Conservation (phyloP, 2,888 invertebrate species). For the Nebria salina region DNA sequence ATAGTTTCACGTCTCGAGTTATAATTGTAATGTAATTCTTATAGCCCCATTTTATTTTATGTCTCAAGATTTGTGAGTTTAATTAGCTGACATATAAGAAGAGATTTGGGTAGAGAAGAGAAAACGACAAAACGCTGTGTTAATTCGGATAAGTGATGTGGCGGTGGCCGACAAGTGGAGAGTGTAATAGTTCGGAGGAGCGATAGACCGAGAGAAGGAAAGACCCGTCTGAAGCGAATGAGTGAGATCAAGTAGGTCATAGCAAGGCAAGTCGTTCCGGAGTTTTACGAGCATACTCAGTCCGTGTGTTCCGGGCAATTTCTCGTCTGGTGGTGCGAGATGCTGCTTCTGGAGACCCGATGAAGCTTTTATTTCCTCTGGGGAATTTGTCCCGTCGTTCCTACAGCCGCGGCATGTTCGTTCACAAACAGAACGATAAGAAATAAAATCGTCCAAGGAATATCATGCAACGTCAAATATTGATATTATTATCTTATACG, state of each 20-base stretch:
- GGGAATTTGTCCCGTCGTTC: slow-evolving; percentile 55
- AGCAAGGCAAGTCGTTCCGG: slow-evolving; percentile 52
- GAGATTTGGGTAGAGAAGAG: slow-evolving; percentile 6
- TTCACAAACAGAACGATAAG: slow-evolving; percentile 41
- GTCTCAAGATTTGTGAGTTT: slow-evolving; percentile 38
- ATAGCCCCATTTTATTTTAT: not conserved
- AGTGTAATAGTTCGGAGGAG: not conserved
- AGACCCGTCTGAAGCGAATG: not conserved
- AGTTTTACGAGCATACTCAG: slow-evolving; percentile 56
- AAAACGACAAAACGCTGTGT: slow-evolving; percentile 37
- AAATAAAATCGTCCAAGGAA: slow-evolving; percentile 13
- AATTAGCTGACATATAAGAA: slow-evolving; percentile 25
- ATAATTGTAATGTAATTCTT: not conserved
- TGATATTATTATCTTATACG: too few species aligned
- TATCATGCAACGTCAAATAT: not conserved
- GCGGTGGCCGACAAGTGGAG: slow-evolving; percentile 15
- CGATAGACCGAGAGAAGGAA: not conserved
- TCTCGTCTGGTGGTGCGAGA: slow-evolving; percentile 51
- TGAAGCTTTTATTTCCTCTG: slow-evolving; percentile 62
- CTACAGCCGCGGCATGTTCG: slow-evolving; percentile 18
- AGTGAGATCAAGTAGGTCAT: slow-evolving; percentile 56
- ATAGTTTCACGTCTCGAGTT: not conserved
- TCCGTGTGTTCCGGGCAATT: slow-evolving; percentile 61
- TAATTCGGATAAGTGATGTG: slow-evolving; percentile 44
- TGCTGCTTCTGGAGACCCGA: slow-evolving; percentile 55